A percentile compares a stretch with the other conserved stretches of the same genome.
Conservation (phyloP, 2,888 invertebrate genomes). For the Drosophila cracens region DNA sequence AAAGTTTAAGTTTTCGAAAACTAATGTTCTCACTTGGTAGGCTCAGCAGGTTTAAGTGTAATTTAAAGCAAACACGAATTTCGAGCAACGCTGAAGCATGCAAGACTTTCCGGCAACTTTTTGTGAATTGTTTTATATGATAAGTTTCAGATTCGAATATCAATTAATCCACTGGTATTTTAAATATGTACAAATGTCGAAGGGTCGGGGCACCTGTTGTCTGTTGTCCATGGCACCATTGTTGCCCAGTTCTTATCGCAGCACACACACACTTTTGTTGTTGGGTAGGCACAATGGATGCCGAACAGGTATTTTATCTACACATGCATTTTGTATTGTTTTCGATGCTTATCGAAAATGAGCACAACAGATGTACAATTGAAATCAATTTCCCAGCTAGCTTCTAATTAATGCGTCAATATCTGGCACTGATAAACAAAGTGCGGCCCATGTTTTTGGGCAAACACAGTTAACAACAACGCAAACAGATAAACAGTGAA, state of each 20-base stretch:
- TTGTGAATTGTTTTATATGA: neutral
- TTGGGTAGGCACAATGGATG: constrained; percentile 2
- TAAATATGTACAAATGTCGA: constrained; percentile 1
- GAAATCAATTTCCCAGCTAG: constrained; percentile 69
- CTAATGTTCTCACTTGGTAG: neutral
- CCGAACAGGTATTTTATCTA: constrained; percentile 21
- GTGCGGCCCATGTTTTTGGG: neutral
- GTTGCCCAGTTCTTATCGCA: constrained; percentile 23
- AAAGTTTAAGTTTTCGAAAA: neutral
- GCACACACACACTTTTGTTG: constrained; percentile 6
- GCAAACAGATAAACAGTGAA: constrained; percentile 9
- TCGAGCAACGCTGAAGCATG: neutral
- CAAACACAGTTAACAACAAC: constrained; percentile 4
- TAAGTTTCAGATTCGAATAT: neutral
- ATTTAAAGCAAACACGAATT: neutral
- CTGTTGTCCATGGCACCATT: constrained; percentile 38
- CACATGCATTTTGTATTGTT: constrained; percentile 18
- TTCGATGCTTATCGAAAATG: constrained; percentile 43
- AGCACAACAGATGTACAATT: constrained; percentile 57
- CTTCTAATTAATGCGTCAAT: constrained; percentile 46
- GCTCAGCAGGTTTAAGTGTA: neutral
- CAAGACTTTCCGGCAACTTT: neutral
- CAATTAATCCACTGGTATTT: constrained; percentile 4
- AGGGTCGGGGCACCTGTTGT: constrained; percentile 49
- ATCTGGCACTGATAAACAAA: constrained; percentile 35